Base-by-base conservation (phyloP, 2,888 invertebrate genomes). In the Pollenia griseotomentosa region DNA sequence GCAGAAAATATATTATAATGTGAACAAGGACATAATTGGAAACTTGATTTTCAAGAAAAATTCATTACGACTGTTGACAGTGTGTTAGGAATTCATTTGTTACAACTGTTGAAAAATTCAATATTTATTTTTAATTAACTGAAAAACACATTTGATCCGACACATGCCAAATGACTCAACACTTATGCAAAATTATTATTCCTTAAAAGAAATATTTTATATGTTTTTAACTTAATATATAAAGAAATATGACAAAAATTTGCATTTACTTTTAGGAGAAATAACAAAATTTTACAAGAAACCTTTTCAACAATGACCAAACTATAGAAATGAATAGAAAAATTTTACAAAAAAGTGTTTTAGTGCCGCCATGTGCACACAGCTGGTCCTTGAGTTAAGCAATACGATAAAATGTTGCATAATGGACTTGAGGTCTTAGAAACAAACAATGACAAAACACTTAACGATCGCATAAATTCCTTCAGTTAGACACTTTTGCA, bases 351-450 rank as follows among this genome's bases (percentile, higher is more conserved):
- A 42, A 66, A 55, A 59, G 16, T 40, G 14, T 19, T 8, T 12
- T 23, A 3, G 19, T 16, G 51, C 44, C 16, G 11, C 55, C 12
- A 2, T 59, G 19, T 51, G 74, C 57, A 55, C 16, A 44, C 86
- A 83, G 81, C 84, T 78, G 84, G 77, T 42, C 68, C 78, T 84
- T 81, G 55, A 84, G 57, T 16, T 42, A 23, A 44, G 63, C 73
- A 83, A 78, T 68, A 81, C 77, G 57, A 77, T 1, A n/a, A 23
- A 66, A 79, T 46, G 63, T 84, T 87, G 81, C 78, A 84, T 63
- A 87, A 87, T 78, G 63, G 74, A 66, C 51, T 73, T 42, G 55
- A 57, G n/a, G 12, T 16, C n/a, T 57, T 70, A 9, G n/a, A 23
- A 68, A 44, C 11, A 63, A 42, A 70, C 8, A 61, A 61, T n/a